Conservation (phyloP, 2,113 vertebrate species). For the Falcunculus frontatus region DNA sequence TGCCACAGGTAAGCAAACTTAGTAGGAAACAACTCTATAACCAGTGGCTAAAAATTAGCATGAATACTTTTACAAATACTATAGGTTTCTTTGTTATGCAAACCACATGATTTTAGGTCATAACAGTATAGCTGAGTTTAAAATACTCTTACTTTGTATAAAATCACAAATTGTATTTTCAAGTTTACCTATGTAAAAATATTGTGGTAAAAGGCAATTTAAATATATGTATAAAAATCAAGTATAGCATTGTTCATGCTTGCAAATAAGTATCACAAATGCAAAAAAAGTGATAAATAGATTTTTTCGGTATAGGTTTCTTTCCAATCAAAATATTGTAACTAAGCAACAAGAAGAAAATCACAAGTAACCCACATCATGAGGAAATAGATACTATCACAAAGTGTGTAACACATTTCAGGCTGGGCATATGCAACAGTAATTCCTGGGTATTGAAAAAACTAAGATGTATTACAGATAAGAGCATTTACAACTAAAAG, state of each 20-base stretch:
- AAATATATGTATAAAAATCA: background rate
- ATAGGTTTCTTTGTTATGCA: background rate
- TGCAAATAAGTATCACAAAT: background rate
- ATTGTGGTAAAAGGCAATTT: background rate
- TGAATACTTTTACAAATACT: background rate
- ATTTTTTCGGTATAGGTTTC: background rate
- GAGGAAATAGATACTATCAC: background rate
- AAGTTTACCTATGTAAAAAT: background rate
- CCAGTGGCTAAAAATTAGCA: background rate
- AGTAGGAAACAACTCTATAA: background rate
- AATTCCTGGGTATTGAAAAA: background rate
- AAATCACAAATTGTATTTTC: background rate
- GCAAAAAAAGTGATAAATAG: background rate
- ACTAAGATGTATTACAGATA: background rate
- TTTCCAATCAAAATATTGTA: background rate
- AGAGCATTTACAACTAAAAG: background rate
- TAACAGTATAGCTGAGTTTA: background rate
- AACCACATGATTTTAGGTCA: background rate
- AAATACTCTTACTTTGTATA: background rate
- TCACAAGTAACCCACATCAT: background rate
- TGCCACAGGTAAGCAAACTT: background rate
- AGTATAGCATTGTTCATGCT: background rate
- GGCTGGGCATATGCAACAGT: background rate
- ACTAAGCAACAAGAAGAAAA: background rate
- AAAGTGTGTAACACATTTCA: background rate